These are phyloP conservation scores for Geodia barretti DNA, from an alignment of 37 sponge, comb jelly and placozoan species.

Conservation along the genomic window DNA sequence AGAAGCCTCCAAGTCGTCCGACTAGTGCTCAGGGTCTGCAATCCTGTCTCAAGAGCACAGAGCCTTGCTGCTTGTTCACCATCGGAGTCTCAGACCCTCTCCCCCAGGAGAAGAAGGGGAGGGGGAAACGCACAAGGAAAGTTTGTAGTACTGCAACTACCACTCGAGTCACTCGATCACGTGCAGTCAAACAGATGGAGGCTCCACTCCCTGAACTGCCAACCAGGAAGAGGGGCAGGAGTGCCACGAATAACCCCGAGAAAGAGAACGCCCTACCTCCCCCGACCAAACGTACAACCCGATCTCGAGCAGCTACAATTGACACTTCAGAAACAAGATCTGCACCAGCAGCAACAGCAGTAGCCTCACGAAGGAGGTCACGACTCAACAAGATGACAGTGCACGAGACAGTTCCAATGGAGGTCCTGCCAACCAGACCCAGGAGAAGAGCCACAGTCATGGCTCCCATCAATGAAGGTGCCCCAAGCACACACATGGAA, in stretches of 20 bases:
- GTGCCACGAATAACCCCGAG: not conserved
- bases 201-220: not conserved
- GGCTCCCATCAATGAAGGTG: too few species aligned
- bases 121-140: not conserved
- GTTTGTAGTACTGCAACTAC: not conserved
- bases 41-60: conserved; percentile 3
- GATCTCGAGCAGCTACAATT: not conserved
- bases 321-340: not conserved
- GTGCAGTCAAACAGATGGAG: not conserved
- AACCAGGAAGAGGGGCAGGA: not conserved
- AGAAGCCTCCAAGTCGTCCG: conserved; percentile 26
- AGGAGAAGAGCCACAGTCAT: too few species aligned
- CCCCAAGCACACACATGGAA: too few species aligned
- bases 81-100: not conserved
- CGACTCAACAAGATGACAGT: too few species aligned
- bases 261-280: not conserved
- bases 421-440: too few species aligned
- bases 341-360: too few species aligned
- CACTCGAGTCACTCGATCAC: not conserved
- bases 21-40: not conserved
- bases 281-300: not conserved
- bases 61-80: not conserved
- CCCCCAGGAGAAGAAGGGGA: not conserved
- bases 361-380: too few species aligned
- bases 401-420: too few species aligned